Conservation (phyloP, 2,113 vertebrate species). For the Dasypus novemcinctus region DNA sequence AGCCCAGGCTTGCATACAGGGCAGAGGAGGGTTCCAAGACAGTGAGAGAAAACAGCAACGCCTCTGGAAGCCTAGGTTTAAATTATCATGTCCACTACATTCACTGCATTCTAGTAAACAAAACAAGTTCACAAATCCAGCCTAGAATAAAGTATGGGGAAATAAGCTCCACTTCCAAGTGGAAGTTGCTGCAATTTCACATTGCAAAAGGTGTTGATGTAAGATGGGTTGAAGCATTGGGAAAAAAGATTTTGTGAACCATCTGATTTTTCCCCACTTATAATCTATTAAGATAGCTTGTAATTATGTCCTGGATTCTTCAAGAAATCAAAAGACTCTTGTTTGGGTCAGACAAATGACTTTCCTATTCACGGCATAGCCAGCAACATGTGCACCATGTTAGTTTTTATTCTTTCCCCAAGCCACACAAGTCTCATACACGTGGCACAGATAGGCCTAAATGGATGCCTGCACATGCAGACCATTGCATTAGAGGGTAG, state of each 20-base stretch:
- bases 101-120: background rate
- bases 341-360: background rate
- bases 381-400: background rate
- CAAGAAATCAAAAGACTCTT: background rate
- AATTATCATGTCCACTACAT: background rate
- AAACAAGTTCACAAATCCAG: background rate
- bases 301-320: background rate
- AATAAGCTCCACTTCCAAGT: background rate
- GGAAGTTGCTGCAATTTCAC: background rate
- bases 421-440: background rate
- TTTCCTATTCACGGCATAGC: background rate
- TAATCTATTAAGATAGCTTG: background rate
- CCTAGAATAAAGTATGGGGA: background rate
- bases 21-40: background rate
- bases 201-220: background rate
- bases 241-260: background rate
- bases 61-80: background rate
- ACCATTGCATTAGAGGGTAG: background rate
- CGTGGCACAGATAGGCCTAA: background rate
- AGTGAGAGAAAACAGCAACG: background rate
- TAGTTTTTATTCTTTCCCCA: background rate
- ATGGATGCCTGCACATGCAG: background rate
- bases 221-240: background rate
- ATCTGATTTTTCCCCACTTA: background rate
- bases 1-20: background rate